Percentiles rank a stretch among this genome's conserved stretches.
These are phyloP conservation scores for Artibeus lituratus DNA, from an alignment of 2,797 vertebrate species.

Conservation along the genomic window DNA sequence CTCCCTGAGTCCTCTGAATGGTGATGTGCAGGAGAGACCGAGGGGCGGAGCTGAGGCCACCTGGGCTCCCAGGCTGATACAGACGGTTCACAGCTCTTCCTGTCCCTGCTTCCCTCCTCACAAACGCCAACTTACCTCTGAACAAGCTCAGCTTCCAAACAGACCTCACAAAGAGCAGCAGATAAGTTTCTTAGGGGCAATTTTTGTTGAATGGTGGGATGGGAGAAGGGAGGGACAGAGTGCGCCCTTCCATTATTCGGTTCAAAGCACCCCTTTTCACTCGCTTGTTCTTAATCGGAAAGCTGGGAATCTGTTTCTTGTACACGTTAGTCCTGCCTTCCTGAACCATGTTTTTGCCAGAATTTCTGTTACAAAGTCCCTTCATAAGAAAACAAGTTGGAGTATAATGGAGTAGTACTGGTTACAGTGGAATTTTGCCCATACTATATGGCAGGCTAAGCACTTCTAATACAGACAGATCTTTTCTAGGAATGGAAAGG, in stretches of 20 bases:
- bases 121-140: not conserved
- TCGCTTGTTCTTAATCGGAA: not conserved
- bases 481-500: not conserved
- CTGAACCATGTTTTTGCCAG: not conserved
- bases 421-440: not conserved
- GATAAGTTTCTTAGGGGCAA: not conserved
- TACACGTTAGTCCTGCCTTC: not conserved
- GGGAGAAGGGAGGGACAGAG: not conserved
- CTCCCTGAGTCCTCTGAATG: not conserved
- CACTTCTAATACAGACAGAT: not conserved
- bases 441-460: not conserved
- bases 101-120: not conserved
- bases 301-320: not conserved
- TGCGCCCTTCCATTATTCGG: not conserved
- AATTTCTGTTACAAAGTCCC: not conserved
- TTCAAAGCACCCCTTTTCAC: not conserved
- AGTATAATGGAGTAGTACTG: not conserved
- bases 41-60: fast-evolving
- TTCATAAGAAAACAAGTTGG: not conserved
- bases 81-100: not conserved
- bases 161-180: not conserved
- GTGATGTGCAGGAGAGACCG: not conserved
- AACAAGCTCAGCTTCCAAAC: not conserved
- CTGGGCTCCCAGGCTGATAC: not conserved
- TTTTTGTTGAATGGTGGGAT: not conserved